Evolutionary conservation across 1,140 invertebrate species (phyloP).

Genomic region (Anagrus nilaparvatae): DNA sequence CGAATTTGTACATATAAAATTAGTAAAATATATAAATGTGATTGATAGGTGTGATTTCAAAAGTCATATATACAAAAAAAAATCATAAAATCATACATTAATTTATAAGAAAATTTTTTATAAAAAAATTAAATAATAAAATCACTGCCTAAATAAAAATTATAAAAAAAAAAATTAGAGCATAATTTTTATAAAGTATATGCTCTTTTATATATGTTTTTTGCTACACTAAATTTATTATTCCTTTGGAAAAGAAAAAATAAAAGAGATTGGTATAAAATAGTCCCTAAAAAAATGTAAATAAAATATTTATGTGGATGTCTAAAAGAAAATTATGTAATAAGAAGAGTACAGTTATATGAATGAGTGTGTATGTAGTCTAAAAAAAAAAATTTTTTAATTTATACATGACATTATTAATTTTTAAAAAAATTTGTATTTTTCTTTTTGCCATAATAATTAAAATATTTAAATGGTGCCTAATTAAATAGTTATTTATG

Average conservation of each 20-base stretch:
- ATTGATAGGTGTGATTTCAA: too few relatives aligned
- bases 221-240: constrained; percentile 18
- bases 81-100: too few relatives aligned
- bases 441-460: neutral
- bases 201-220: constrained; percentile 11
- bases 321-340: too few relatives aligned
- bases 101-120: neutral
- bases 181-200: constrained; percentile 10
- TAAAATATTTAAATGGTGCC: neutral
- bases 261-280: constrained; percentile 7
- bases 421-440: neutral
- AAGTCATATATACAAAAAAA: too few relatives aligned
- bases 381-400: neutral
- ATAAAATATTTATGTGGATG: constrained; percentile 18
- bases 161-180: constrained; percentile 6
- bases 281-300: constrained; percentile 18
- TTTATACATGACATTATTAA: neutral
- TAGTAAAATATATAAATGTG: too few relatives aligned
- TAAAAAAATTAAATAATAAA: neutral
- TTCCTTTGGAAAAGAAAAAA: constrained; percentile 18
- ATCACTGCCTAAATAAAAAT: constrained; percentile 10
- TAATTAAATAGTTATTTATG: neutral
- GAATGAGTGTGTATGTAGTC: constrained; percentile 4
- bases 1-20: too few relatives aligned
- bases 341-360: too few relatives aligned